Evolutionary conservation across 2,797 vertebrate genomes (phyloP).

Genomic region (Catharus ustulatus): DNA sequence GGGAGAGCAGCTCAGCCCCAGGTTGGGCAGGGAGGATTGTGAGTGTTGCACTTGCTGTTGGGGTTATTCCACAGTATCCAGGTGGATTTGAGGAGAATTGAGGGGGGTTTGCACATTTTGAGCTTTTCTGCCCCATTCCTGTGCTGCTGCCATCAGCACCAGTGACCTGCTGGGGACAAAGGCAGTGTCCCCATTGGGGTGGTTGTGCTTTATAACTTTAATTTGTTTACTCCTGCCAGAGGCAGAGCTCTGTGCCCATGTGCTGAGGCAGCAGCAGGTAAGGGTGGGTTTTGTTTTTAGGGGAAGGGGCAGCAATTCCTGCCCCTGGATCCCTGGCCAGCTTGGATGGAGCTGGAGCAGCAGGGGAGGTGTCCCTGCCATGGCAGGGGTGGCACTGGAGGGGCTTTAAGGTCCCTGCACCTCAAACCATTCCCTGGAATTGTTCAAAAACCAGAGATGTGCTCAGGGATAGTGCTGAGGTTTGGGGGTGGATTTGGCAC

Average conservation of each 20-base stretch:
- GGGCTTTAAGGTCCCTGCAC: neutral
- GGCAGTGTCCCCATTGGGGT: accelerated
- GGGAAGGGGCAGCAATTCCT: neutral
- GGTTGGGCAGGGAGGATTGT: neutral
- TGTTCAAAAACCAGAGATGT: accelerated
- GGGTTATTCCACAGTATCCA: accelerated
- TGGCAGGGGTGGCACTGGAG: neutral
- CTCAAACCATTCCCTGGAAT: neutral
- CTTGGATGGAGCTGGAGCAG: neutral
- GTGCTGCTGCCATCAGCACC: neutral
- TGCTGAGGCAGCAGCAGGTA: neutral
- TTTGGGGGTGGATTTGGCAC: neutral
- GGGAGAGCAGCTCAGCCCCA: neutral
- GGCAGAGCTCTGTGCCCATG: neutral
- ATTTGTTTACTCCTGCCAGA: neutral
- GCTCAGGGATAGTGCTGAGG: neutral
- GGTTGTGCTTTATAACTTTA: neutral
- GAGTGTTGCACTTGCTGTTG: neutral
- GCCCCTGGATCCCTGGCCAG: neutral
- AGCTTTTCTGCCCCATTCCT: neutral
- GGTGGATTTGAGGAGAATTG: neutral
- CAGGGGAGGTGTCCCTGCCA: neutral
- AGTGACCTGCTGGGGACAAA: neutral
- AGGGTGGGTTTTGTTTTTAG: neutral
- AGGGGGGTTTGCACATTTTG: neutral